Percentiles rank a stretch among this genome's conserved stretches.
phyloP scores from a whole-genome alignment of 2,797 vertebrate genomes.

The Epinephelus awoara region DNA sequence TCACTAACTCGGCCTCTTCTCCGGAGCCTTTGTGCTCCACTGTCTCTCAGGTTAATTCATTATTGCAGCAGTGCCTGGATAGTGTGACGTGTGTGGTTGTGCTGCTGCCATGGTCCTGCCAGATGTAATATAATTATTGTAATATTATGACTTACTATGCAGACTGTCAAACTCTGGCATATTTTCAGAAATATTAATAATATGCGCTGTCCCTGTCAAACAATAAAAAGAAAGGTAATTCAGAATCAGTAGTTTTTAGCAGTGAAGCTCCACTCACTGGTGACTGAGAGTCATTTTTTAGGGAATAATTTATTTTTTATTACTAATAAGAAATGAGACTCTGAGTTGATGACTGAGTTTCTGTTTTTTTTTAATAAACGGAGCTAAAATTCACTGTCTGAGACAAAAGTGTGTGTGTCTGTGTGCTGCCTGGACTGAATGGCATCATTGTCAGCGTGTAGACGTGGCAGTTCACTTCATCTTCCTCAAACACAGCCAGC shows the following conservation, averaged over 20 bases:
- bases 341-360: neutral
- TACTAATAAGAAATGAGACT: neutral
- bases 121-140: too few species aligned
- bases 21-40: too few species aligned
- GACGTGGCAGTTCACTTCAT: slow-evolving; percentile 2
- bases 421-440: slow-evolving; percentile 42
- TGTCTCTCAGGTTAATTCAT: too few species aligned
- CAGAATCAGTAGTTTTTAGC: neutral
- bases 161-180: too few species aligned
- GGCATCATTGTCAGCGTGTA: slow-evolving; percentile 46
- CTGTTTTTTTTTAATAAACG: neutral
- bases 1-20: too few species aligned
- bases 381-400: neutral
- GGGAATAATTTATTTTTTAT: neutral
- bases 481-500: neutral
- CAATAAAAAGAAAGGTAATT: too few species aligned
- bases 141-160: too few species aligned
- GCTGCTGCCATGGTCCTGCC: too few species aligned
- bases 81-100: too few species aligned
- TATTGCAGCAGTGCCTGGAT: too few species aligned
- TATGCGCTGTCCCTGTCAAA: too few species aligned
- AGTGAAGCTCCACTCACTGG: neutral
- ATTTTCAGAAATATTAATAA: neutral
- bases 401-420: slow-evolving; percentile 30
- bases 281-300: neutral